Evolutionary conservation across 2,113 vertebrate genomes (phyloP).

Genomic region (Turdus rufiventris): DNA sequence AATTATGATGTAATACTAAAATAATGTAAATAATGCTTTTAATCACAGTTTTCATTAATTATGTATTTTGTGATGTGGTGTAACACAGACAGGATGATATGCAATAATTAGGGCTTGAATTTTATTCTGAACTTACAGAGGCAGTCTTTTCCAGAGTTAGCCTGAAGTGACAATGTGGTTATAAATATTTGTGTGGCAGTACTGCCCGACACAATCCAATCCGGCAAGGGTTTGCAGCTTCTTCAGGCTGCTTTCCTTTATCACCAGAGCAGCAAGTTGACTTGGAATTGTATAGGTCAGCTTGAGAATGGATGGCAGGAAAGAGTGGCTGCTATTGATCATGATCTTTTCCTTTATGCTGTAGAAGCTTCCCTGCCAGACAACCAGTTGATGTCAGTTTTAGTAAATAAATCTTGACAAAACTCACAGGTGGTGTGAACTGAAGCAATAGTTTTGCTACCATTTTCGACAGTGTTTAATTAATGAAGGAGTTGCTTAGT

Average conservation of each 20-base stretch:
- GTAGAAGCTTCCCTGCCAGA: background rate
- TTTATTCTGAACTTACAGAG: background rate
- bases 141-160: background rate
- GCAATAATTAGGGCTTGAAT: background rate
- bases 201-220: background rate
- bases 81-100: background rate
- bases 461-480: background rate
- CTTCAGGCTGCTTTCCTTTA: background rate
- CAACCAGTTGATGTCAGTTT: background rate
- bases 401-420: background rate
- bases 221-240: background rate
- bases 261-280: background rate
- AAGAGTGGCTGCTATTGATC: background rate
- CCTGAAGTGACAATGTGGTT: background rate
- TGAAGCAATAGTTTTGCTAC: background rate
- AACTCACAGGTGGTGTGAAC: background rate
- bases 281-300: background rate
- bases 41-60: background rate
- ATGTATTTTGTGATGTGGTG: background rate
- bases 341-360: background rate
- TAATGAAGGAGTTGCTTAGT: background rate
- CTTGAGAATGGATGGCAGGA: background rate
- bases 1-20: background rate
- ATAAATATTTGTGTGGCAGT: background rate
- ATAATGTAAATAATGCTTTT: background rate